A percentile compares a stretch with the other conserved stretches of the same genome.
These are phyloP conservation scores for Labroides dimidiatus DNA, from an alignment of 2,797 vertebrate species.

Conservation along the genomic window DNA sequence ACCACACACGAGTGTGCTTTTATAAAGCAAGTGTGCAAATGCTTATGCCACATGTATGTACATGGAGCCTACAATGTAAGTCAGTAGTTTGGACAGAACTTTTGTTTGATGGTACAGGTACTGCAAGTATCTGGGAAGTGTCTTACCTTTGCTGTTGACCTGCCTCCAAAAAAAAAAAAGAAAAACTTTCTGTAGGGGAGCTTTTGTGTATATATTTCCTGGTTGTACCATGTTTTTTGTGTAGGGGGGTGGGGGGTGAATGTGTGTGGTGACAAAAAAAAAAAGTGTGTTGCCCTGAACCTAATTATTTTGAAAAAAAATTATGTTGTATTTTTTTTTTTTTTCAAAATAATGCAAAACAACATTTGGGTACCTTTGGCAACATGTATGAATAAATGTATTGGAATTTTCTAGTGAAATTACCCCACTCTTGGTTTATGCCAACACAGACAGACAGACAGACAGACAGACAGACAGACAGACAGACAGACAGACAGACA, in stretches of 20 bases:
- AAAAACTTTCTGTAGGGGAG: no score
- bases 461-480: no score
- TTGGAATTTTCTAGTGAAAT: no score
- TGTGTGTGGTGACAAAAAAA: background rate
- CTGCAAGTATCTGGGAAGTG: no score
- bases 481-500: background rate
- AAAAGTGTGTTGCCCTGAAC: background rate
- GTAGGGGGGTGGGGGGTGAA: background rate
- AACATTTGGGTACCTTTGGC: no score
- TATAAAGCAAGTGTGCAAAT: no score
- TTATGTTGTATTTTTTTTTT: background rate
- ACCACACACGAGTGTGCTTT: no score
- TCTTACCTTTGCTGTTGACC: constrained; percentile 5
- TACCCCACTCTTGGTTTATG: no score
- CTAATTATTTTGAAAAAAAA: background rate
- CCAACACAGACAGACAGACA: no score
- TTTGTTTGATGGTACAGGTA: background rate
- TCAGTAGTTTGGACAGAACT: background rate
- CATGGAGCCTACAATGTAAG: background rate
- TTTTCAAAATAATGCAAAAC: background rate
- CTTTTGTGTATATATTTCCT: constrained; percentile 20
- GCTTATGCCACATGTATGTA: background rate
- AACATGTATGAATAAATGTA: no score
- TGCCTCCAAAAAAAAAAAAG: background rate
- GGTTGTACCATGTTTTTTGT: constrained; percentile 29